These are phyloP conservation scores for Drosophila leonis DNA, from an alignment of 2,888 invertebrate genomes.

Conservation along the genomic window DNA sequence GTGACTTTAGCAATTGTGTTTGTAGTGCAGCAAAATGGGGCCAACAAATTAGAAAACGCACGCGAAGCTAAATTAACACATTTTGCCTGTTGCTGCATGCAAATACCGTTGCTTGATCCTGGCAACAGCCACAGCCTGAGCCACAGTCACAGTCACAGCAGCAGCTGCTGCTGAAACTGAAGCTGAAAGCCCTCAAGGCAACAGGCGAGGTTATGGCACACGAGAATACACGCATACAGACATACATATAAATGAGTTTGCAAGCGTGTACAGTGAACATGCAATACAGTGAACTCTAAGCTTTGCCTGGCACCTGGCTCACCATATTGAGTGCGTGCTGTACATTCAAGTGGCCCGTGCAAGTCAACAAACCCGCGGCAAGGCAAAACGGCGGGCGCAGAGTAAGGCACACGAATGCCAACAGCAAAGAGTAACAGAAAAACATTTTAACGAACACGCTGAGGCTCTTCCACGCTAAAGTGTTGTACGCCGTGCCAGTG, in stretches of 20 bases:
- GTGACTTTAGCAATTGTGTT: slow-evolving; percentile 29
- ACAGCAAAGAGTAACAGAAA: slow-evolving; percentile 18
- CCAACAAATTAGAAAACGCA: slow-evolving; percentile 30
- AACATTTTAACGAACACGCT: slow-evolving; percentile 14
- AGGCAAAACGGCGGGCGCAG: slow-evolving; percentile 20
- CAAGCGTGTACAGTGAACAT: slow-evolving; percentile 13
- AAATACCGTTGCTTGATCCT: slow-evolving; percentile 12
- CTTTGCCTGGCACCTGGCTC: neutral
- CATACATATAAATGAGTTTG: slow-evolving; percentile 1
- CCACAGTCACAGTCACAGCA: neutral
- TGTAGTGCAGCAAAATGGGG: slow-evolving; percentile 36
- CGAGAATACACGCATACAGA: slow-evolving; percentile 8
- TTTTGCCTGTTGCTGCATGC: slow-evolving; percentile 23
- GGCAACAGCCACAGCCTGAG: neutral
- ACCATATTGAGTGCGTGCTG: neutral
- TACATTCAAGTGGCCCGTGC: slow-evolving; percentile 19
- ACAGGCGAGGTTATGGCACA: slow-evolving; percentile 31
- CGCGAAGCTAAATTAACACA: slow-evolving; percentile 20
- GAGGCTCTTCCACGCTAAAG: slow-evolving; percentile 31
- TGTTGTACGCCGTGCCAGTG: slow-evolving; percentile 1
- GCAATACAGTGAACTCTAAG: neutral
- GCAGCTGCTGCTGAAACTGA: slow-evolving; percentile 9
- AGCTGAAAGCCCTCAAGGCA: slow-evolving; percentile 43
- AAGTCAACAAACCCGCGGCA: slow-evolving; percentile 49
- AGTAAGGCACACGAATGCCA: slow-evolving; percentile 12